Base-by-base conservation (phyloP, 2,797 vertebrate genomes). In the Rhinella marina region DNA sequence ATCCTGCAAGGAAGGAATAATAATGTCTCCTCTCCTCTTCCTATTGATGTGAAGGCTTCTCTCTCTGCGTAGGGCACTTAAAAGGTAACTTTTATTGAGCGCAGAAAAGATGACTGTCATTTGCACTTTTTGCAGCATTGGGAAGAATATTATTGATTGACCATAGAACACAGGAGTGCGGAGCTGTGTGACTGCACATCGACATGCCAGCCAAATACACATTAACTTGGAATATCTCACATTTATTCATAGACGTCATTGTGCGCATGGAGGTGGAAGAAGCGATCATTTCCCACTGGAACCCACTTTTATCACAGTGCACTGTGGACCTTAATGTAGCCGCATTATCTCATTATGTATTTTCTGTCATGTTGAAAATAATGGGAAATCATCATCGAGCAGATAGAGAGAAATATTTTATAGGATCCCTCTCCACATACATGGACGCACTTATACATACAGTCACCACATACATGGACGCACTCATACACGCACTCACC, bases 61-160 rank as follows among this genome's bases (percentile, higher is more conserved):
- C 48, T 54, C 70, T 66, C 80, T 52, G 23, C 19, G 32, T 25
- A 12, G n/a, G 52, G 64, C 81, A 11, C 81, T 29, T 82, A 16
- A 70, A 14, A 48, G 54, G 17, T 56, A 56, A 68, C 64, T 54
- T 54, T 70, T 83, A 83, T 68, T 70, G 48, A 68, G 64, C 25
- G 19, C n/a, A 56, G 29, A 54, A 83, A 56, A 56, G 64, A 83
- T 83, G 41, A 29, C 62, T 27, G 62, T 82, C 81, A 82, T 72
- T 56, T 70, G 41, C 41, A 41, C 41, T 41, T 41, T 41, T 41
- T 41, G 2, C 48, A 21, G 41, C 56, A 83, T 83, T 70, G 62
- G 50, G 70, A 21, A 54, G n/a, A 29, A 72, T 52, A 82, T 70
- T 68, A 83, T 27, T 13, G 64, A 54, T 21, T 83, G 9, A 19